Conservation (phyloP, 2,888 invertebrate genomes). For the Acrobasis suavella region DNA sequence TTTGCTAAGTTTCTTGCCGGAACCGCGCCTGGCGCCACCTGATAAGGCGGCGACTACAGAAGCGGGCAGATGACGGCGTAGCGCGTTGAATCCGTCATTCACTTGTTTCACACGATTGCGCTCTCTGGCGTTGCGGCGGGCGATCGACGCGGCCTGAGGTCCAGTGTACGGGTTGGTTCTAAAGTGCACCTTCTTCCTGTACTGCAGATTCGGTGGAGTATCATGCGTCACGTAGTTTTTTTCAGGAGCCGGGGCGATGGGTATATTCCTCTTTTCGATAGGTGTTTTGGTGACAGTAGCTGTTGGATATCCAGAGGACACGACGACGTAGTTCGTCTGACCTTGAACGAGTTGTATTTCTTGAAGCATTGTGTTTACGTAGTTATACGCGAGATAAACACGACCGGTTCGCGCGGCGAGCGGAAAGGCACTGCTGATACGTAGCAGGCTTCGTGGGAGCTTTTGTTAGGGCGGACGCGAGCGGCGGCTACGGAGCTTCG, state of each 20-base stretch:
- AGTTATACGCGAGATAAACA: constrained; percentile 45
- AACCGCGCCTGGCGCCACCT: constrained; percentile 86
- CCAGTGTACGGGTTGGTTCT: constrained; percentile 83
- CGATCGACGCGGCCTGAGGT: constrained; percentile 92
- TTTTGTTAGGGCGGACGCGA: constrained; percentile 51
- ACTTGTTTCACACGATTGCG: constrained; percentile 97
- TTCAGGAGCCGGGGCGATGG: constrained; percentile 83
- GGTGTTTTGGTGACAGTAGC: constrained; percentile 73
- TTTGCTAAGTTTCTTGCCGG: constrained; percentile 93
- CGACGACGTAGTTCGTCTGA: constrained; percentile 84
- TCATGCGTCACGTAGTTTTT: constrained; percentile 79
- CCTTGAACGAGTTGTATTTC: constrained; percentile 79
- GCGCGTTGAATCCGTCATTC: constrained; percentile 95
- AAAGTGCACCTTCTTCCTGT: constrained; percentile 89
- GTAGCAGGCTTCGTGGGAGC: constrained; percentile 57
- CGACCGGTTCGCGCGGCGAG: constrained; percentile 66
- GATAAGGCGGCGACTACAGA: constrained; percentile 87
- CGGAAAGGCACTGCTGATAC: constrained; percentile 62
- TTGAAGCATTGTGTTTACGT: constrained; percentile 75
- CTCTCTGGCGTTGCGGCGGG: constrained; percentile 95
- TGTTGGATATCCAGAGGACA: constrained; percentile 78
- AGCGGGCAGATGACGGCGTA: constrained; percentile 93
- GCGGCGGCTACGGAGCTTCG: constrained; percentile 69
- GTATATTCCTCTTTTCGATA: constrained; percentile 77
- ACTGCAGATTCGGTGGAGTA: constrained; percentile 82